A percentile compares a stretch with the other conserved stretches of the same genome.
Conservation (phyloP, 2,113 vertebrate genomes). For the Numida meleagris region DNA sequence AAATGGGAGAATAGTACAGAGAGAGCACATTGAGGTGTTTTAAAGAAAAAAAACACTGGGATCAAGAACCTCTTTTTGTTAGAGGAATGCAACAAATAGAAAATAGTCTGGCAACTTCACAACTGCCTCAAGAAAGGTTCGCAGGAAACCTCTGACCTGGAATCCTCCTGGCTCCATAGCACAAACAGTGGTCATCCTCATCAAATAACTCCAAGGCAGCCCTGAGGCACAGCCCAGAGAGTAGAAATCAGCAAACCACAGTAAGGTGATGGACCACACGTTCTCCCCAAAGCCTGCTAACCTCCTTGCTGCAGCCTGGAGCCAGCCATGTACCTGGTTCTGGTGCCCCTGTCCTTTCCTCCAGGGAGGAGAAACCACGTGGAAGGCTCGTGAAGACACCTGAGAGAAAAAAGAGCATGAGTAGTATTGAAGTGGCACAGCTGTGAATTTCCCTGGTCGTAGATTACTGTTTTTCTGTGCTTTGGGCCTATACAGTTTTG, state of each 20-base stretch:
- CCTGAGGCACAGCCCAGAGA: not conserved
- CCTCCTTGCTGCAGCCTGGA: not conserved
- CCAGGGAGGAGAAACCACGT: no score
- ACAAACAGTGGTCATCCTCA: not conserved
- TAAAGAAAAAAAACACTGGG: not conserved
- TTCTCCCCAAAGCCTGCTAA: fast-evolving
- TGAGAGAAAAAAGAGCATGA: fast-evolving
- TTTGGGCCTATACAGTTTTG: not conserved
- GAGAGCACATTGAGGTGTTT: not conserved
- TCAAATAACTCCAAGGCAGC: not conserved
- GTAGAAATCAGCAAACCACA: fast-evolving
- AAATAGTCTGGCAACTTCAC: fast-evolving
- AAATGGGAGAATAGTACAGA: fast-evolving
- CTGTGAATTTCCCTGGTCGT: fast-evolving
- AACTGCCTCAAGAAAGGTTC: not conserved
- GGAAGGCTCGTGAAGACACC: no score
- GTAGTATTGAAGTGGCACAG: not conserved
- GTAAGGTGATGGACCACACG: fast-evolving
- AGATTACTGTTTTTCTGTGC: not conserved
- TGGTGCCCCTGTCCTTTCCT: not conserved
- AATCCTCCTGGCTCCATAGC: fast-evolving
- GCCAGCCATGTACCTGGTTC: not conserved
- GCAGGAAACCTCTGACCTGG: fast-evolving
- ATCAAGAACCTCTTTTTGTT: not conserved
- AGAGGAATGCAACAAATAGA: not conserved